phyloP scores from a whole-genome alignment of 1,140 invertebrate genomes.

The Procambarus virginalis region DNA sequence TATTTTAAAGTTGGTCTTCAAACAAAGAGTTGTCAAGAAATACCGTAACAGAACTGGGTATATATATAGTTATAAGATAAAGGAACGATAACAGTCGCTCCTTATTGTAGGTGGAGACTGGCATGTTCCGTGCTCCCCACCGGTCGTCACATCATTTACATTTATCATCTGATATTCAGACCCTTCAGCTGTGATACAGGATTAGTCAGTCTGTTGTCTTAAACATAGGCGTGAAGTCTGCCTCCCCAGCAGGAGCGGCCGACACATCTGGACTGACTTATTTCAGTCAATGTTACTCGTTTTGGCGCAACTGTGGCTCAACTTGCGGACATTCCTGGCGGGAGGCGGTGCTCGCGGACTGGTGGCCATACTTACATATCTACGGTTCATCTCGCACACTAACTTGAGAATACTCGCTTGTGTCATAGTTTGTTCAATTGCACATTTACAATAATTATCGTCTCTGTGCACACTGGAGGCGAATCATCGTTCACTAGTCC shows the following conservation, averaged over 20 bases:
- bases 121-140: constrained; percentile 9
- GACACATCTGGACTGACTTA: constrained; percentile 3
- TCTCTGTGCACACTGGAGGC: background rate
- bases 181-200: constrained; percentile 61
- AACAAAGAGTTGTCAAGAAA: background rate
- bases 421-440: constrained; percentile 10
- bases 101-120: background rate
- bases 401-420: constrained; percentile 6
- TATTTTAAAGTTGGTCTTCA: background rate
- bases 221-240: constrained; percentile 2
- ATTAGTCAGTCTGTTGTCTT: constrained; percentile 53
- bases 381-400: constrained; percentile 5
- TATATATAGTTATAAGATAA: background rate
- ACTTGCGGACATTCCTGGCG: constrained; percentile 4
- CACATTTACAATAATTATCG: background rate
- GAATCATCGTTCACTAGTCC: background rate
- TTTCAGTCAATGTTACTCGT: constrained; percentile 30
- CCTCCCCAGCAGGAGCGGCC: background rate
- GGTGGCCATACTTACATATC: background rate
- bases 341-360: background rate
- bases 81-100: background rate
- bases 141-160: constrained; percentile 39
- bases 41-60: background rate
- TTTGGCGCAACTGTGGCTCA: constrained; percentile 31
- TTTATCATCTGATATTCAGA: constrained; percentile 63